Base-by-base conservation (phyloP, 1,140 invertebrate genomes). In the Meloidogyne exigua region DNA sequence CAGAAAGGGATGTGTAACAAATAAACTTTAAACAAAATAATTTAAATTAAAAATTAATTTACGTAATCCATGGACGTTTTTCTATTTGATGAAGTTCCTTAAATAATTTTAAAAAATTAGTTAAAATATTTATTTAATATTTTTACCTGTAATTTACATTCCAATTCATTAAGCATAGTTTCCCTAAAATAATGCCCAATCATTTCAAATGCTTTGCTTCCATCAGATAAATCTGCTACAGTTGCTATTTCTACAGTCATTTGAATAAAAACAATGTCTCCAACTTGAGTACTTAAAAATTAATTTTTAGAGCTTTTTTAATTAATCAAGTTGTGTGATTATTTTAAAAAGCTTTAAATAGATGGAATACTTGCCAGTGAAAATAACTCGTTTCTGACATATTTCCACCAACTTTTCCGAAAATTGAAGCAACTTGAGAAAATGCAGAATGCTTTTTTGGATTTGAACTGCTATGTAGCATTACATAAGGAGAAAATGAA, bases 101-200 rank as follows among this genome's bases (percentile, higher is more conserved):
- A 13, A 11, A 2, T 21, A 65, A 42, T 23, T 15, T 42, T 0
- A 18, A 44, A 0, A 1, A 26, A 23, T 21, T 63, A 7, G 5
- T 23, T 10, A 26, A 21, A 23, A 23, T 11, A 21, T 23, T 21
- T 15, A 71, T 44, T 7, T 5, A n/a, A 26, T 75, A 15, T 11
- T 13, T 12, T 13, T 5, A 75, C 63, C 68, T 76, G 75, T 23
- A 76, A 36, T 64, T 76, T 76, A 42, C 75, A 76, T 21, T 76
- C 75, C 62, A 76, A 73, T 39, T 76, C 75, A 28, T 75, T 76
- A 28, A 76, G 68, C 75, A 76, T 76, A 32, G 75, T 76, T 36
- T 76, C 75, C 39, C 69, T 65, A 49, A 32, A 76, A 71, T 76
- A 76, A 65, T 76, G 39, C 11, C n/a, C 42, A 18, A 76, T 28